Evolutionary conservation across 2,797 vertebrate genomes (phyloP).

Genomic region (Cossypha caffra): DNA sequence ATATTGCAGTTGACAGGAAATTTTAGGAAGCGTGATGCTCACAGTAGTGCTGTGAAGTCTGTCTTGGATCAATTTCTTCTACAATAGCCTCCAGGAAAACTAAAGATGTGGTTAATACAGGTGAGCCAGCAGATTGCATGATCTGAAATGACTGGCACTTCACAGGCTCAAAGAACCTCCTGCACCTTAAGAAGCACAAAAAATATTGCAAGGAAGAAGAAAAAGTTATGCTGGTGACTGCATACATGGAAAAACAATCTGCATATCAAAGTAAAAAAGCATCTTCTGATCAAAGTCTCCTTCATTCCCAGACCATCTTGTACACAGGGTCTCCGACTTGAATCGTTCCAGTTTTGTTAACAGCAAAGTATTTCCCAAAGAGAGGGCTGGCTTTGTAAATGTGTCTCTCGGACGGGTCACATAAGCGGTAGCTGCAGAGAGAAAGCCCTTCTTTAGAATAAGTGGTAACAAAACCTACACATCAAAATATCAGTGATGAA

Average conservation of each 20-base stretch:
- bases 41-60: neutral
- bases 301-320: constrained; percentile 70
- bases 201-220: neutral
- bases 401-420: constrained; percentile 82
- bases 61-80: neutral
- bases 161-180: neutral
- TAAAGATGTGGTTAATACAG: neutral
- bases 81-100: neutral
- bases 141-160: neutral
- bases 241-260: neutral
- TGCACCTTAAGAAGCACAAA: neutral
- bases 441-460: neutral
- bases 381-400: constrained; percentile 84
- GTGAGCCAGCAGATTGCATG: neutral
- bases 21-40: neutral
- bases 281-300: neutral
- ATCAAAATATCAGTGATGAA: neutral
- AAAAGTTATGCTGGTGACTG: neutral
- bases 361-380: constrained; percentile 87
- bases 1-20: neutral
- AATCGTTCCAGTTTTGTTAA: constrained; percentile 85
- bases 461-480: neutral
- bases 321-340: constrained; percentile 89
- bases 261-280: neutral
- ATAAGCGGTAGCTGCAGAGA: constrained; percentile 87